Percentiles rank a stretch among this genome's conserved stretches.
These are phyloP conservation scores for Parambassis ranga DNA, from an alignment of 2,797 vertebrate genomes.

Conservation along the genomic window DNA sequence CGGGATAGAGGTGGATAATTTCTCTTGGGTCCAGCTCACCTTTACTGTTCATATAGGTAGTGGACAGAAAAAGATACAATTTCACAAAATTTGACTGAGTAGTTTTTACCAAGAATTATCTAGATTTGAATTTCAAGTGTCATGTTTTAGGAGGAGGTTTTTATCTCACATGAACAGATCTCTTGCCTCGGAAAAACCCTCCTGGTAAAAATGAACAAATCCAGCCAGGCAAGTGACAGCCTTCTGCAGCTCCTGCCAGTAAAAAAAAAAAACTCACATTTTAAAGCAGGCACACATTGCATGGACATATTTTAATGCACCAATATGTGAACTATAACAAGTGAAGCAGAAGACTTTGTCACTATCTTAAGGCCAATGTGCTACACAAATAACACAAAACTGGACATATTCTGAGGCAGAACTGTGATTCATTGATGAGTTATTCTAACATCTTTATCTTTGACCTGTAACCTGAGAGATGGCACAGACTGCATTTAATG, in stretches of 20 bases:
- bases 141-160: background rate
- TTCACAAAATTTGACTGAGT: no score
- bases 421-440: background rate
- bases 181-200: constrained; percentile 70
- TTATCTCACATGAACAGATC: constrained; percentile 75
- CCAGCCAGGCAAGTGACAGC: constrained; percentile 66
- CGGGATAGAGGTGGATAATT: constrained; percentile 72
- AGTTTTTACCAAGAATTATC: background rate
- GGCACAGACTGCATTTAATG: constrained; percentile 47
- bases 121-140: background rate
- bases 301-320: constrained; percentile 1
- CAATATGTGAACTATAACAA: background rate
- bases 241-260: constrained; percentile 67
- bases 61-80: no score
- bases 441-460: constrained; percentile 21
- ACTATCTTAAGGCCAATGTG: background rate
- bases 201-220: constrained; percentile 74
- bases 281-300: constrained; percentile 6
- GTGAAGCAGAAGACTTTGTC: background rate
- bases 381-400: background rate
- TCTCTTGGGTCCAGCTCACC: constrained; percentile 77
- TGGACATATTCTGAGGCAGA: background rate
- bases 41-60: constrained; percentile 57
- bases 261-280: background rate
- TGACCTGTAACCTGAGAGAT: constrained; percentile 38